Evolutionary conservation across 2,888 invertebrate genomes (phyloP).

Genomic region (Caenorhabditis sulstoni): DNA sequence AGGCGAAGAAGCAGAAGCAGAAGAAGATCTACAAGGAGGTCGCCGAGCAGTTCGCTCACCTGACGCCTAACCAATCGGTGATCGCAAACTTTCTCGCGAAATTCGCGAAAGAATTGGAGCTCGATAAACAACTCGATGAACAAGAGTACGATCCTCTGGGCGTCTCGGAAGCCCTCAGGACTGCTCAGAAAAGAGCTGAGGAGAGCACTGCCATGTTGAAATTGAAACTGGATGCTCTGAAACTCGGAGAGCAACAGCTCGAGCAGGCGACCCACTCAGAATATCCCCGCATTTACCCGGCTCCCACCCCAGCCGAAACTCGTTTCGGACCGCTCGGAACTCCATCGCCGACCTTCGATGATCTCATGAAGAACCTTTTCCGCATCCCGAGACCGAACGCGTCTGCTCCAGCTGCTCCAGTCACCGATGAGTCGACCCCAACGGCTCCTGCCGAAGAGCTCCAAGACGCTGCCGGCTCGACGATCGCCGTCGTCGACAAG

Average conservation of each 20-base stretch:
- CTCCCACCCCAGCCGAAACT: not conserved
- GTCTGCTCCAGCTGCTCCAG: constrained; percentile 1
- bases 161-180: no score
- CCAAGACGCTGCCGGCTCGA: not conserved
- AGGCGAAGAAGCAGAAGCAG: constrained; percentile 18
- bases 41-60: no score
- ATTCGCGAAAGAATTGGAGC: no score
- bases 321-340: not conserved
- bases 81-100: no score
- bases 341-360: no score
- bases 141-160: no score
- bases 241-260: not conserved
- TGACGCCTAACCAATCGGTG: no score
- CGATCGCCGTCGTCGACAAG: not conserved
- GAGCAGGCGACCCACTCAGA: not conserved
- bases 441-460: not conserved
- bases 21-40: constrained; percentile 16
- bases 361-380: no score
- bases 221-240: constrained; percentile 25
- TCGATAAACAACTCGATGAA: no score
- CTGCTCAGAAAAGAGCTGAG: constrained; percentile 32
- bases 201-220: constrained; percentile 30
- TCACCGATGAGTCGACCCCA: constrained; percentile 2
- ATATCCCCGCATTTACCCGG: no score
- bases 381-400: not conserved